These are phyloP conservation scores for Lasioglossum zephyrum DNA, from an alignment of 2,888 invertebrate genomes.

Conservation along the genomic window DNA sequence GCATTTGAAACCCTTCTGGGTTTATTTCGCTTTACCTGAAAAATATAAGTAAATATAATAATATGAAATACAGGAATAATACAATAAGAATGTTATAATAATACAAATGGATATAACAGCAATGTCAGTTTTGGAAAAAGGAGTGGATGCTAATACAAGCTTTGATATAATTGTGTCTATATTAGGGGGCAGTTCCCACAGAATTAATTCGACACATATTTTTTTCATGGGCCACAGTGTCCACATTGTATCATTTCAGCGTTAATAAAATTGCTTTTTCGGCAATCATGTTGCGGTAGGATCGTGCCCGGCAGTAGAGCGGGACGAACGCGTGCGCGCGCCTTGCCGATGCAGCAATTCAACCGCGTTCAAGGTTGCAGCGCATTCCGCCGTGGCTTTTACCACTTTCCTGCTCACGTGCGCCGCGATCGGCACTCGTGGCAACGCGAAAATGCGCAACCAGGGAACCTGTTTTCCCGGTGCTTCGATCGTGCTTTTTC, in stretches of 20 bases:
- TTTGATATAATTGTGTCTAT: no score
- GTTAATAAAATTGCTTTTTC: background rate
- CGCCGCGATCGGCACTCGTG: constrained; percentile 39
- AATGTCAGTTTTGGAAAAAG: no score
- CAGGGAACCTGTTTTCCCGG: constrained; percentile 64
- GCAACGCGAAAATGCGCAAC: constrained; percentile 53
- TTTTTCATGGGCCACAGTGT: no score
- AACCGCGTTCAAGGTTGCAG: constrained; percentile 58
- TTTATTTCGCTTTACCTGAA: no score
- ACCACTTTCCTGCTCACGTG: constrained; percentile 68
- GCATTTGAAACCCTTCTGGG: no score
- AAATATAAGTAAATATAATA: no score
- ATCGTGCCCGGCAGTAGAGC: constrained; percentile 3
- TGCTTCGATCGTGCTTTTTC: constrained; percentile 33
- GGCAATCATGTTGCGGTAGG: background rate
- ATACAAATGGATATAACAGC: no score
- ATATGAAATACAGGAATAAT: no score
- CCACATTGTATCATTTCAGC: background rate
- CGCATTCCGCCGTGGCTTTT: constrained; percentile 66
- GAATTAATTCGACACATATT: no score
- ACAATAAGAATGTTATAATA: no score
- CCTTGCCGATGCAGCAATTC: constrained; percentile 30
- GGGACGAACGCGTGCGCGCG: constrained; percentile 1
- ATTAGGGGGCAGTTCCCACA: no score
- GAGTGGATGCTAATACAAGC: no score